These are phyloP conservation scores for Rhea americana DNA, from an alignment of 2,113 vertebrate species.

Conservation along the genomic window DNA sequence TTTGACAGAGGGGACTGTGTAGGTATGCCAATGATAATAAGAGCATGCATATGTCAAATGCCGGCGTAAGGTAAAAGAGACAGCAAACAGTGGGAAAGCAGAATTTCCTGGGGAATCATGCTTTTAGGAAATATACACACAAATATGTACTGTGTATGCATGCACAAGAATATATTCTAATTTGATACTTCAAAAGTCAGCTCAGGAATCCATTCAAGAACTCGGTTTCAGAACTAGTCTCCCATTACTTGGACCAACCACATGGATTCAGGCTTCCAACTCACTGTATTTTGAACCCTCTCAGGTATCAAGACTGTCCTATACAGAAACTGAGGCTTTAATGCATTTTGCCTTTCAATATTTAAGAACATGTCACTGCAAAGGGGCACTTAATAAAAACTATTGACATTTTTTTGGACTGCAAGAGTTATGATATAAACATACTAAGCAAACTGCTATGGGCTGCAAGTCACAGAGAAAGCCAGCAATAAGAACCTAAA, in stretches of 20 bases:
- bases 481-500: conserved; percentile 37
- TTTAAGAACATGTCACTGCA: not conserved
- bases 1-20: not conserved
- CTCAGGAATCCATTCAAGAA: not conserved
- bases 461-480: conserved; percentile 53
- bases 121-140: not conserved
- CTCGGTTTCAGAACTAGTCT: not conserved
- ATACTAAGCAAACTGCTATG: conserved; percentile 17
- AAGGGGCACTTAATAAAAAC: not conserved
- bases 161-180: not conserved
- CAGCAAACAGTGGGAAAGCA: not conserved
- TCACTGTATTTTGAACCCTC: not conserved
- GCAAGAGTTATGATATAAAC: not conserved
- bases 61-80: not conserved
- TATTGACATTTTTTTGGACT: not conserved
- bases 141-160: not conserved
- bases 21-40: not conserved
- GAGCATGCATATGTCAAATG: not conserved
- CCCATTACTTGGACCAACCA: not conserved
- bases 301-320: not conserved
- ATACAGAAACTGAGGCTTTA: not conserved
- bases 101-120: not conserved
- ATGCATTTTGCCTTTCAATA: not conserved
- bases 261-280: not conserved
- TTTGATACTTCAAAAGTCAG: conserved; percentile 1